A percentile compares a stretch with the other conserved stretches of the same genome.
Conservation (phyloP, 2,888 invertebrate species). For the Psococerastis gibbosa region DNA sequence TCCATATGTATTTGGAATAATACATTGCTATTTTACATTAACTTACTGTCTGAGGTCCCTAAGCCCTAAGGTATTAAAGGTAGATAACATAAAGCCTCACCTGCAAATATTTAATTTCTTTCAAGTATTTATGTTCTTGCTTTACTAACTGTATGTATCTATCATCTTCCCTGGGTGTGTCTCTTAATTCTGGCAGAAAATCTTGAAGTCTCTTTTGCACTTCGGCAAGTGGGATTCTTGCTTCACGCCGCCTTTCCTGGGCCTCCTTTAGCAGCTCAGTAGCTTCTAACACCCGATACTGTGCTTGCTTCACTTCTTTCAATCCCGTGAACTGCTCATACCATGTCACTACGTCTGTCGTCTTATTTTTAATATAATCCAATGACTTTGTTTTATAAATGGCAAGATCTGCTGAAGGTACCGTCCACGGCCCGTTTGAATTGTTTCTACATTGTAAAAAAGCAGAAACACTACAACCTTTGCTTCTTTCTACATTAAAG, state of each 20-base stretch:
- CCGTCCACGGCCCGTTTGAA: no score
- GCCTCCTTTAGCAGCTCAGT: constrained; percentile 43
- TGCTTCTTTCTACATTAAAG: no score
- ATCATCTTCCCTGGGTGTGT: constrained; percentile 56
- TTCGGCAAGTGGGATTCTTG: constrained; percentile 37
- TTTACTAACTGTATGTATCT: constrained; percentile 36
- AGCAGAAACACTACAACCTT: no score
- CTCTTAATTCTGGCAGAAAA: constrained; percentile 54
- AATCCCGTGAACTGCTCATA: constrained; percentile 61
- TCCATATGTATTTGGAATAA: no score
- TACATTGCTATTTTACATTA: no score
- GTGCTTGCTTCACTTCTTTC: constrained; percentile 55
- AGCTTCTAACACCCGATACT: constrained; percentile 49
- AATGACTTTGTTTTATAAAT: neutral
- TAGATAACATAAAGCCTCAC: neutral
- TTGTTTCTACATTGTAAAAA: no score
- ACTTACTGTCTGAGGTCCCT: no score
- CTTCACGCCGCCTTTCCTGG: constrained; percentile 42
- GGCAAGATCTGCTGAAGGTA: no score
- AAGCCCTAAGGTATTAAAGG: no score
- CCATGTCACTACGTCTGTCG: constrained; percentile 31
- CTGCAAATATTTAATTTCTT: constrained; percentile 24
- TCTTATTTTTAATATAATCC: constrained; percentile 10
- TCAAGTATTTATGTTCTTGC: constrained; percentile 37
- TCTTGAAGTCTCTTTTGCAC: constrained; percentile 46